A percentile compares a stretch with the other conserved stretches of the same genome.
Evolutionary conservation across 2,113 vertebrate genomes (phyloP).

Genomic region (Phainopepla nitens): DNA sequence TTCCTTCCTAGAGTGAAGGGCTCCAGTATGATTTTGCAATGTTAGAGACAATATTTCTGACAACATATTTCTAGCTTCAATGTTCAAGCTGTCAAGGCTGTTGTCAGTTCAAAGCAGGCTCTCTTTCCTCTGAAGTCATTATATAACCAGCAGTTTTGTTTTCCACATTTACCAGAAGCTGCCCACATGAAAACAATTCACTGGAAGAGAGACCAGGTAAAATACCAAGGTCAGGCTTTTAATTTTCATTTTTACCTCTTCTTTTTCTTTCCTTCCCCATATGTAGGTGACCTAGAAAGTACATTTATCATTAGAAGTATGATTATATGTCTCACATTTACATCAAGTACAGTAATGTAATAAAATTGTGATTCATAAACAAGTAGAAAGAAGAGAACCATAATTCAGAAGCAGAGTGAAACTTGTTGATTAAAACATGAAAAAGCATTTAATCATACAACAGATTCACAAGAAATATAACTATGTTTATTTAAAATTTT

Average conservation of each 20-base stretch:
- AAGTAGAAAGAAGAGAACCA: background rate
- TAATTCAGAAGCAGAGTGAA: background rate
- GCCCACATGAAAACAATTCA: background rate
- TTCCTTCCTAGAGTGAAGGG: background rate
- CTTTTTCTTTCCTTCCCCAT: background rate
- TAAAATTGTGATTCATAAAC: background rate
- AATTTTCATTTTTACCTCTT: background rate
- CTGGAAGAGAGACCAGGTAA: background rate
- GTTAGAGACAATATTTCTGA: background rate
- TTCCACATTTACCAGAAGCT: slow-evolving; percentile 30
- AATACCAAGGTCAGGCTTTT: background rate
- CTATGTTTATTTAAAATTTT: background rate
- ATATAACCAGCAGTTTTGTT: slow-evolving; percentile 33
- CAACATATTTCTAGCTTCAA: slow-evolving; percentile 54
- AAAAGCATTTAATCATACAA: background rate
- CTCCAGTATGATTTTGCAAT: background rate
- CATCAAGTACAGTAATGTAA: background rate
- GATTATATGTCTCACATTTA: background rate
- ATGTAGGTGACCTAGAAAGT: background rate
- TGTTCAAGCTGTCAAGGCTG: slow-evolving; percentile 40
- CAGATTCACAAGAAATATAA: background rate
- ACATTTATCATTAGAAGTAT: background rate
- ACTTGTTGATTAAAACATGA: background rate
- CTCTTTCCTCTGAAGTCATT: slow-evolving; percentile 35
- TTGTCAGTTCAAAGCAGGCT: slow-evolving; percentile 51